Evolutionary conservation across 2,797 vertebrate species (phyloP), one percentile per base, ranked within the genome.

Genomic region (Propithecus deckenii): DNA sequence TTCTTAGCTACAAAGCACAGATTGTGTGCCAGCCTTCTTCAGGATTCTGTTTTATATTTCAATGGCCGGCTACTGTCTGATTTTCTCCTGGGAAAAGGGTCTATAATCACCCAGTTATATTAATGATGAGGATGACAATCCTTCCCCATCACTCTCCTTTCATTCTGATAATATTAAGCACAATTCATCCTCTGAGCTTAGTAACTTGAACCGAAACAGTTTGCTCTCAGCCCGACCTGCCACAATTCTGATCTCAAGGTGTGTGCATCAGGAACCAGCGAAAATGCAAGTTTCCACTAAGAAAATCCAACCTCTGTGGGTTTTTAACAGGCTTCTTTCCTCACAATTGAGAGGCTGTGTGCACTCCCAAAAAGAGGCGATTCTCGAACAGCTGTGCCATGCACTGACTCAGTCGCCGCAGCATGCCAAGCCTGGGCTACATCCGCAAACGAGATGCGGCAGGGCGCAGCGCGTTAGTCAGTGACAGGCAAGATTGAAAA

Each of bases 1-100:
- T 97, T 98, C 97, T 98, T 97, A 98, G 94, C 74, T 78, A 90
- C 91, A 94, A 96, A 97, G 91, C 78, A 95, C 48, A 92, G 4
- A 85, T 97, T 94, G 94, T 0, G 55, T 32, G 88, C 78, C 41
- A 86, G 50, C 81, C 86, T 78, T 92, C 83, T 97, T 95, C 5
- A n/a, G 32, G 91, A 69, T 95, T 97, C 97, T 94, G 92, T 96
- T 97, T 91, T 95, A 81, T 89, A 89, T 97, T 95, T 97, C 91
- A 23, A 22, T 95, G 95, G 86, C 41, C 57, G 38, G 46, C 91
- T 90, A 22, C 94, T 85, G 88, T 83, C 93, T 23, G 96, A 65
- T 38, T 97, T 98, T 90, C 67, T 89, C 67, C 67, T 57, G 87
- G 28, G 78, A 89, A 89, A 87, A 59, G 86, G 75, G 61, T 92